Evolutionary conservation across 2,888 invertebrate species (phyloP).

Genomic region (Protophormia terraenovae): DNA sequence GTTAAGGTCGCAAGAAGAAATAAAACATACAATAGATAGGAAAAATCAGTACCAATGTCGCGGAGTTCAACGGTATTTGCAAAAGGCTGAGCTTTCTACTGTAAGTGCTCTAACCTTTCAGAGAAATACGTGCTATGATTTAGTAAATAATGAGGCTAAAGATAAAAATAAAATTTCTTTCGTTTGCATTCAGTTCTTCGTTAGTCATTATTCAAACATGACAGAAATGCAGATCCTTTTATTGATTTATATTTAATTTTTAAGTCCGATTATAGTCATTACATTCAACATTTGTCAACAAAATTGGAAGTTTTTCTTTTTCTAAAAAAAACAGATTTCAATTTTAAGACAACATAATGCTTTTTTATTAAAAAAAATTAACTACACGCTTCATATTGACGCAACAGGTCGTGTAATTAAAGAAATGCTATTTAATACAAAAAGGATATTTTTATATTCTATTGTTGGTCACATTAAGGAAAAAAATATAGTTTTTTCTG

Average conservation of each 20-base stretch:
- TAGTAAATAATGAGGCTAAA: not conserved
- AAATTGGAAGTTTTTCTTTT: not conserved
- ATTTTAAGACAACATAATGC: not conserved
- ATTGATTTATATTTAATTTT: no score
- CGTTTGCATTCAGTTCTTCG: slow-evolving; percentile 5
- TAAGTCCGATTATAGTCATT: not conserved
- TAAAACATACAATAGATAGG: not conserved
- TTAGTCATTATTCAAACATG: not conserved
- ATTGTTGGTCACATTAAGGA: not conserved
- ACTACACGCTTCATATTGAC: not conserved
- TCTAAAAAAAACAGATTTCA: not conserved
- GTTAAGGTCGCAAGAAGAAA: not conserved
- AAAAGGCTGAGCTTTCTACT: not conserved
- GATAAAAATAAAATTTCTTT: not conserved
- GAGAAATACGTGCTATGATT: no score
- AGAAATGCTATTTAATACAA: not conserved
- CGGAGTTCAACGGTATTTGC: not conserved
- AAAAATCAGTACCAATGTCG: not conserved
- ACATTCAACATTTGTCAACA: not conserved
- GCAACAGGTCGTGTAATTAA: not conserved
- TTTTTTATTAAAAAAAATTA: not conserved
- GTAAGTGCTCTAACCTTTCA: no score
- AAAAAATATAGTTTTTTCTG: not conserved
- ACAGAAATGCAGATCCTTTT: no score
- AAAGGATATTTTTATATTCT: slow-evolving; percentile 3